phyloP scores from a whole-genome alignment of 2,888 invertebrate species.

The Tetragonisca angustula region DNA sequence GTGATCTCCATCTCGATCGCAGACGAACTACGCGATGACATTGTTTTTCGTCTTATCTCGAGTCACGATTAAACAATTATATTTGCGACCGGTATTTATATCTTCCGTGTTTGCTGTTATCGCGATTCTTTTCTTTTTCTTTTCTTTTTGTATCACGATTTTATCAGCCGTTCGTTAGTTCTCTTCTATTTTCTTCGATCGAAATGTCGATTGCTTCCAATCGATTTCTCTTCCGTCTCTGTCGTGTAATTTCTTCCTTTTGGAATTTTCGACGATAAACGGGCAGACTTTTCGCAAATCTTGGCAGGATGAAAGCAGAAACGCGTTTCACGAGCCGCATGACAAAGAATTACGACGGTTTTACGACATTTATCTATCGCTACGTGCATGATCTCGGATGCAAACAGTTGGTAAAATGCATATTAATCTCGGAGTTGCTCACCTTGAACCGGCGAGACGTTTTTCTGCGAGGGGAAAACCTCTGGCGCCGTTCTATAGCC shows the following conservation, averaged over 20 bases:
- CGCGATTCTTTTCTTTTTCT: constrained; percentile 7
- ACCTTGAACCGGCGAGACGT: constrained; percentile 11
- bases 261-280: background rate
- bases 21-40: constrained; percentile 2
- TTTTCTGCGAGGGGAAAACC: constrained; percentile 16
- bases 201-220: background rate
- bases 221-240: too few relatives aligned
- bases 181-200: background rate
- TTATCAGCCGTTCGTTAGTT: background rate
- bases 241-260: background rate
- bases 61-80: constrained; percentile 56
- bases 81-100: constrained; percentile 29
- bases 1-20: constrained; percentile 7
- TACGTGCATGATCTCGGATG: background rate
- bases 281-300: background rate
- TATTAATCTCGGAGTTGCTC: constrained; percentile 21
- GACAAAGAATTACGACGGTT: constrained; percentile 5
- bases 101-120: constrained; percentile 20
- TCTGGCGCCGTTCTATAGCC: constrained; percentile 39
- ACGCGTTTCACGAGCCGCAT: background rate
- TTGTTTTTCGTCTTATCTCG: constrained; percentile 51
- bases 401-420: constrained; percentile 30
- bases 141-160: background rate
- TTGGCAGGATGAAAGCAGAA: background rate
- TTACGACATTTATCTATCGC: background rate